phyloP scores from a whole-genome alignment of 2,888 invertebrate species.

The Timema podura region DNA sequence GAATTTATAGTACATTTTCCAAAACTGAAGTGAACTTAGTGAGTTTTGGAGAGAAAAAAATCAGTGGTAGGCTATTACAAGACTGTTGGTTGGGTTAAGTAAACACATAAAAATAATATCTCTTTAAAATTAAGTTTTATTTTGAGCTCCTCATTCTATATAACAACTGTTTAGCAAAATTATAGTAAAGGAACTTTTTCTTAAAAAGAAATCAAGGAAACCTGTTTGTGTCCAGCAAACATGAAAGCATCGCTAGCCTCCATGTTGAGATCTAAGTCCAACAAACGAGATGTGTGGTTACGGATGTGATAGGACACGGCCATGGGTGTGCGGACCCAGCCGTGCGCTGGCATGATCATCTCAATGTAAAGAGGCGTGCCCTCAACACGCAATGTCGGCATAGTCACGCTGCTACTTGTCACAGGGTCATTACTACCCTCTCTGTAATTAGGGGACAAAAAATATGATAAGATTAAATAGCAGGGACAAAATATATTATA shows the following conservation, averaged over 20 bases:
- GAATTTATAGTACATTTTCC: too few species aligned
- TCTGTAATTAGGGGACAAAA: constrained; percentile 14
- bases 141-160: too few species aligned
- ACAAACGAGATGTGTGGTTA: constrained; percentile 67
- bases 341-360: constrained; percentile 60
- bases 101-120: too few species aligned
- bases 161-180: too few species aligned
- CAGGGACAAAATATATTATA: too few species aligned
- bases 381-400: constrained; percentile 56
- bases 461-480: too few species aligned
- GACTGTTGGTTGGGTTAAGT: too few species aligned
- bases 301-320: constrained; percentile 65
- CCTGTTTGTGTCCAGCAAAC: constrained; percentile 92
- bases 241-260: constrained; percentile 88
- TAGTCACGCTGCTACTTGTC: constrained; percentile 52
- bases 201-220: constrained; percentile 38
- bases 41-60: too few species aligned
- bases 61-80: too few species aligned
- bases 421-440: constrained; percentile 33
- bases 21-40: too few species aligned
- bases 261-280: constrained; percentile 69
- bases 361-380: constrained; percentile 42
- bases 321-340: constrained; percentile 67
- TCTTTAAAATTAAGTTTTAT: too few species aligned
- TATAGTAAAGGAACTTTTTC: too few species aligned